phyloP scores from a whole-genome alignment of 1,140 invertebrate genomes.

The Tachypleus tridentatus region DNA sequence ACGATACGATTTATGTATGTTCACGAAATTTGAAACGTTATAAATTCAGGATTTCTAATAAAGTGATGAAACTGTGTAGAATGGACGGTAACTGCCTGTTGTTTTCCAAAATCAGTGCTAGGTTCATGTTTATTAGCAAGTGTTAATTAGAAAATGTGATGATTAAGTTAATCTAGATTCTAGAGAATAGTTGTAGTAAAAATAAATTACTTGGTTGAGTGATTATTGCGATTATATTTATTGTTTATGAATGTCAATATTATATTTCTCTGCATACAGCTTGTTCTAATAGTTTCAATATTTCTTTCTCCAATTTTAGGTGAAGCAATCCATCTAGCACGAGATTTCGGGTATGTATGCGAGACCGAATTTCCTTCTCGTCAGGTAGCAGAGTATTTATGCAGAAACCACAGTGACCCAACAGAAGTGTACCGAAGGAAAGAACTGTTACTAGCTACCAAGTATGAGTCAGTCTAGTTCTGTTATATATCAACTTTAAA shows the following conservation, averaged over 20 bases:
- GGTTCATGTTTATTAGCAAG: too few relatives aligned
- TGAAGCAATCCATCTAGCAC: constrained; percentile 93
- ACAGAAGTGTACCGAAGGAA: constrained; percentile 76
- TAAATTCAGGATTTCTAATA: too few relatives aligned
- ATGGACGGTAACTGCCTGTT: too few relatives aligned
- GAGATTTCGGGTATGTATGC: constrained; percentile 97
- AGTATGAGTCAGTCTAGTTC: constrained; percentile 52
- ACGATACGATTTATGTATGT: too few relatives aligned
- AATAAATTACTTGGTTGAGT: background rate
- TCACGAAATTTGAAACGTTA: too few relatives aligned
- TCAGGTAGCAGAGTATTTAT: constrained; percentile 89
- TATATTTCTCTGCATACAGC: background rate
- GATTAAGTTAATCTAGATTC: too few relatives aligned
- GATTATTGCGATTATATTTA: background rate
- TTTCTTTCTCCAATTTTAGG: constrained; percentile 42
- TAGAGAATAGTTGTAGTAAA: too few relatives aligned
- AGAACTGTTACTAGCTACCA: constrained; percentile 82
- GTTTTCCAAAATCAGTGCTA: too few relatives aligned
- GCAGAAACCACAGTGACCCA: constrained; percentile 73
- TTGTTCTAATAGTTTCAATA: too few relatives aligned
- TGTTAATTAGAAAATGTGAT: too few relatives aligned
- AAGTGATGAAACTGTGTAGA: too few relatives aligned
- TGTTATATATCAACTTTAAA: too few relatives aligned
- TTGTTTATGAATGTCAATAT: background rate
- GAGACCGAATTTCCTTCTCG: constrained; percentile 97